Percentiles rank a stretch among this genome's conserved stretches.
These are phyloP conservation scores for Heliconius sara DNA, from an alignment of 2,888 invertebrate genomes.

Conservation along the genomic window DNA sequence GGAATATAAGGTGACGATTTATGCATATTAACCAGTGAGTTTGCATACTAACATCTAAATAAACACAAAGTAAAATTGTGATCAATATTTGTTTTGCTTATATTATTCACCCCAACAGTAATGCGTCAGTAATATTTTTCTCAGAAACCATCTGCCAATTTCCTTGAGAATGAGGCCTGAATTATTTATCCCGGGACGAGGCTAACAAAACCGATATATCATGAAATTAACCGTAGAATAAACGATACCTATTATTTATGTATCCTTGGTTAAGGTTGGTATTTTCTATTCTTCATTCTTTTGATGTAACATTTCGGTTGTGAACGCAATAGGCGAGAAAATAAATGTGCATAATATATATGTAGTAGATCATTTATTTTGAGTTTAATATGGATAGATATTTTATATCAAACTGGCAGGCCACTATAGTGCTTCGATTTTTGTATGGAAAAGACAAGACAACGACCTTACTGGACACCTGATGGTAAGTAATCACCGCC, in stretches of 20 bases:
- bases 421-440: too few species aligned
- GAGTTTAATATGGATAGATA: too few species aligned
- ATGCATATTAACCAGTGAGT: too few species aligned
- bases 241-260: constrained; percentile 9
- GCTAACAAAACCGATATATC: constrained; percentile 19
- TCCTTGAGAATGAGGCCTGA: constrained; percentile 19
- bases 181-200: constrained; percentile 25
- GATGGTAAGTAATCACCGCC: too few species aligned
- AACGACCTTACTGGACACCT: too few species aligned
- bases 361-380: too few species aligned
- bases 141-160: constrained; percentile 18
- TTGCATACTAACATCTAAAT: neutral
- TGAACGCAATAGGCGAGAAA: neutral
- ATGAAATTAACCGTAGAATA: constrained; percentile 28
- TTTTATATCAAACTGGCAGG: too few species aligned
- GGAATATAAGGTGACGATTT: too few species aligned
- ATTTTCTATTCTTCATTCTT: constrained; percentile 3
- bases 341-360: neutral
- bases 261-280: neutral
- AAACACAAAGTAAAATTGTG: neutral
- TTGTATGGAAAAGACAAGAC: too few species aligned
- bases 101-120: neutral
- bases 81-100: neutral
- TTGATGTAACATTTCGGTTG: neutral
- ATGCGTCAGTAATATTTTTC: constrained; percentile 15